Evolutionary conservation across 2,888 invertebrate genomes (phyloP), one percentile per base, ranked within the genome.

Genomic region (Aphodius sticticus): DNA sequence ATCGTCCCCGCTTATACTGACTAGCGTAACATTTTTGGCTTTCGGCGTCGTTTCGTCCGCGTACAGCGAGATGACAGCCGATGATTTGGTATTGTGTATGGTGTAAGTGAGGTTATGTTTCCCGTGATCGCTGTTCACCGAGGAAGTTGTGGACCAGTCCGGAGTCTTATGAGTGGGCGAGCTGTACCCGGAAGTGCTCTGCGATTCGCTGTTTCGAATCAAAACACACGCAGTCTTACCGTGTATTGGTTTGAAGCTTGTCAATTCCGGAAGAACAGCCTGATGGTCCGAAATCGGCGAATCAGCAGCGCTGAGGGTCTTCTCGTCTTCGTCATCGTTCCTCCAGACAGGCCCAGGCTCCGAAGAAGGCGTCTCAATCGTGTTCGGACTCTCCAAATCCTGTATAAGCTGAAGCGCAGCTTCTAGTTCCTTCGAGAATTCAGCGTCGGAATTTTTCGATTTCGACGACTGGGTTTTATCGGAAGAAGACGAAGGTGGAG

Each of bases 101-200:
- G 88, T 88, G 84, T 88, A 90, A 78, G 89, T 86, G 69, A 89
- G 84, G 78, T 88, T 87, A 81, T 84, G 85, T 79, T 87, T 85
- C 81, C 88, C 87, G 35, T 76, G 53, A 37, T 16, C 88, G 81
- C 88, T 88, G 84, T 87, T 89, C 78, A 89, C 85, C 72, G 89
- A 89, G 69, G 89, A 89, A 36, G 89, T 87, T 76, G 89, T 88
- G 70, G 89, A 89, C 89, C 89, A 89, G 83, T 87, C 87, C 71
- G 88, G 88, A 70, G 89, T 88, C 81, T 84, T 85, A 84, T 88
- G 88, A 78, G 89, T 88, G 78, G 90, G 90, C 79, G 90, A 90
- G 84, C 90, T 90, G 85, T 90, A 90, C 78, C 90, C 90, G 37
- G 90, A 90, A 74, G 90, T 90, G 86, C 90, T 90, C 86, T 90